Base-by-base conservation (phyloP, 2,797 vertebrate species). In the Neomorphus geoffroyi region DNA sequence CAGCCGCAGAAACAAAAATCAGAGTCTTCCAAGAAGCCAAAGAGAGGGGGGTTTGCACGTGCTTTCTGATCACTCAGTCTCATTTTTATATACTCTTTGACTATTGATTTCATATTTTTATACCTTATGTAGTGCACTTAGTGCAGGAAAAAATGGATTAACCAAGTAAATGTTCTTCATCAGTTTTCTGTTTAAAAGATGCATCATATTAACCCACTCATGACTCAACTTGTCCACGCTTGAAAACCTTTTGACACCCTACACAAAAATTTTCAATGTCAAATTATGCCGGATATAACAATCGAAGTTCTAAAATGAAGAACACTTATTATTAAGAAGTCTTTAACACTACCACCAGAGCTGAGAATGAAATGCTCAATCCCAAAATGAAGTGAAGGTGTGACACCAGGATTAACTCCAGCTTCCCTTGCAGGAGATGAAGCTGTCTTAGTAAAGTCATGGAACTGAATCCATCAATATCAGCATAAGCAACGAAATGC, bases 111-210 rank as follows among this genome's bases (percentile, higher is more conserved):
- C 75, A 11, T 88, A 79, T 86, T 86, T 96, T 93, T 92, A 93
- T 89, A 91, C 26, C 43, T 81, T 84, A 78, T 41, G 65, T 70
- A 94, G 67, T 88, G 71, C 94, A 86, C 95, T 97, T 92, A 88
- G 95, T 78, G 69, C 45, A 57, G 91, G 50, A 93, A 92, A 88
- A 80, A 89, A 94, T 78, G 81, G 82, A 86, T 92, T 86, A 92
- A 92, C 84, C 28, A 69, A 91, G 84, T 75, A 82, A 96, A 77
- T 82, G 69, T 33, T 35, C 56, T 75, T 94, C 82, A 70, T 67
- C 87, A 74, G 74, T 79, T 97, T 97, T 80, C 79, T 87, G 62
- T 94, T 83, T 86, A 93, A 94, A 95, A 96, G 91, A 75, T 64
- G 78, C 90, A 72, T 86, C 77, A 57, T 43, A 72, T 85, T 91